These are phyloP conservation scores for Semnornis frantzii DNA, from an alignment of 2,113 vertebrate species.

Conservation along the genomic window DNA sequence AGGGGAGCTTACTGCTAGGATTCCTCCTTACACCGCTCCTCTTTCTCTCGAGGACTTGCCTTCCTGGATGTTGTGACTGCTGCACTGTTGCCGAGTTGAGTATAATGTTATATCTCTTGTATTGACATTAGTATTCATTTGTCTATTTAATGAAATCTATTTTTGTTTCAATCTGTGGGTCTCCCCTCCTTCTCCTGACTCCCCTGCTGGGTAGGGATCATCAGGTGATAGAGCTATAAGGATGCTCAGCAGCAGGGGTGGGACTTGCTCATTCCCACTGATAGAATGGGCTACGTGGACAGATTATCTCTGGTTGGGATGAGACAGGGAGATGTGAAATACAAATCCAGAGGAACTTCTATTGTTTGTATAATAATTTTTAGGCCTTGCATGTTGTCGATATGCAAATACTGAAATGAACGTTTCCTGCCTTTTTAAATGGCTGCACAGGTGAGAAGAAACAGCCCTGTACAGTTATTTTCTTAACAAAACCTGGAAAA, in stretches of 20 bases:
- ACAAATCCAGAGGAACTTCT: background rate
- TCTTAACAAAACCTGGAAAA: background rate
- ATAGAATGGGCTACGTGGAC: background rate
- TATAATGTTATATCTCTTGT: too few species aligned
- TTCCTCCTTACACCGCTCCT: too few species aligned
- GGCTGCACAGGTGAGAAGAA: background rate
- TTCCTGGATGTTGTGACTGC: too few species aligned
- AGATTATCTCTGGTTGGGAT: background rate
- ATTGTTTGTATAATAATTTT: background rate
- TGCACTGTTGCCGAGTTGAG: too few species aligned
- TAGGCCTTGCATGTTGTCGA: background rate
- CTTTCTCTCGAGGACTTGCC: too few species aligned
- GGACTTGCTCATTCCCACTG: background rate
- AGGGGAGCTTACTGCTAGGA: too few species aligned
- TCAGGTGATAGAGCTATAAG: background rate
- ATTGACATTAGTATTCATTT: too few species aligned
- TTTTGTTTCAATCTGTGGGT: too few species aligned
- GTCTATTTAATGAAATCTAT: too few species aligned
- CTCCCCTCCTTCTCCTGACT: too few species aligned
- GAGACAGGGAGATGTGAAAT: background rate
- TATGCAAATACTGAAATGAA: background rate
- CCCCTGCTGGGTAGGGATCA: too few species aligned
- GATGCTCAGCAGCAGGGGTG: background rate
- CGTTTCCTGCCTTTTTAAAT: background rate
- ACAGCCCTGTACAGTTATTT: background rate